Percentiles rank a stretch among this genome's conserved stretches.
phyloP scores from a whole-genome alignment of 2,113 vertebrate genomes.

The Typhlomys cinereus region DNA sequence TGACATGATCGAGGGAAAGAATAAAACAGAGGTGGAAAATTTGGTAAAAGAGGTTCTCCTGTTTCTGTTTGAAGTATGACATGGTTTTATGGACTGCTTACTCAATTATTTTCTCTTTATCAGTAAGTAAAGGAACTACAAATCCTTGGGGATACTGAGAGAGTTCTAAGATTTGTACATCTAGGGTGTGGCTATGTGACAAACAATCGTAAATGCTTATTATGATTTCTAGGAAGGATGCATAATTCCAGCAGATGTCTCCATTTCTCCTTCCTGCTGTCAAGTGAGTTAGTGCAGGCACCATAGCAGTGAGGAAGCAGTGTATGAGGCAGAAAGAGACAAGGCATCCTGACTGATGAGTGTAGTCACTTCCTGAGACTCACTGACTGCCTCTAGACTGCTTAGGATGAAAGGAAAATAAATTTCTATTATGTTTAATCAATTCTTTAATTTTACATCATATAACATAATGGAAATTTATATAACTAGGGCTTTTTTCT shows the following conservation, averaged over 20 bases:
- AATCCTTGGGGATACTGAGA: not conserved
- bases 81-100: not conserved
- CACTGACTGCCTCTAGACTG: not conserved
- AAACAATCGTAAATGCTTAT: not conserved
- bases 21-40: not conserved
- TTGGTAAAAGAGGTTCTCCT: not conserved
- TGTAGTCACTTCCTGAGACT: not conserved
- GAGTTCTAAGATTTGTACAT: not conserved
- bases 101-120: too few species aligned
- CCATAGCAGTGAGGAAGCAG: too few species aligned
- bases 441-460: not conserved
- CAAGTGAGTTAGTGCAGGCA: not conserved
- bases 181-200: not conserved
- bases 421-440: not conserved
- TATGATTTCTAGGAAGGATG: not conserved
- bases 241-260: too few species aligned
- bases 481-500: not conserved
- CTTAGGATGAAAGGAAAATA: not conserved
- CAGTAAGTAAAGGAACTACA: not conserved
- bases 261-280: not conserved
- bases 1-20: not conserved
- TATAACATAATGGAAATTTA: not conserved
- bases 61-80: not conserved
- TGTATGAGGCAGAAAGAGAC: not conserved
- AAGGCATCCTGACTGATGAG: not conserved